Evolutionary conservation across 2,888 invertebrate species (phyloP).

Genomic region (Pandemis heparana): DNA sequence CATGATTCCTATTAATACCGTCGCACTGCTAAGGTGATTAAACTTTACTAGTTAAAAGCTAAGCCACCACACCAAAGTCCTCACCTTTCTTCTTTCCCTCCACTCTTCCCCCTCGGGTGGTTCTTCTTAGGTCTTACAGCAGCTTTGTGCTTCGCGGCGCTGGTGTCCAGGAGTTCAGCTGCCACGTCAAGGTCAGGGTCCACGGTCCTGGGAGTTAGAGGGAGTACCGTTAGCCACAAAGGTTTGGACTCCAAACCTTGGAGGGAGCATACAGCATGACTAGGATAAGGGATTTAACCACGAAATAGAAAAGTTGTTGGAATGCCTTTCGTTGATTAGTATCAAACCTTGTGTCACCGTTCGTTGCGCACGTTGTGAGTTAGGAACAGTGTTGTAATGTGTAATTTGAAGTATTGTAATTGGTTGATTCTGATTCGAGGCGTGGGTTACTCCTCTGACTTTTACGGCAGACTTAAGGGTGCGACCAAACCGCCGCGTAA

Average conservation of each 20-base stretch:
- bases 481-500: no score
- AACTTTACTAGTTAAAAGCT: background rate
- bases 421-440: no score
- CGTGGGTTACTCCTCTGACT: no score
- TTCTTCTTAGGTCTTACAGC: conserved; percentile 90
- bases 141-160: conserved; percentile 91
- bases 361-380: no score
- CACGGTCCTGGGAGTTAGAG: conserved; percentile 79
- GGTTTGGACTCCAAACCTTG: conserved; percentile 8
- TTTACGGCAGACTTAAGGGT: no score
- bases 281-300: background rate
- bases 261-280: background rate
- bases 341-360: no score
- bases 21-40: no score
- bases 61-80: conserved; percentile 47
- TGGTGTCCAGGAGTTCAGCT: conserved; percentile 87
- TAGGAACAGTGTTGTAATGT: no score
- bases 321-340: no score
- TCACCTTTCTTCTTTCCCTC: conserved; percentile 50
- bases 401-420: no score
- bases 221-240: conserved; percentile 43
- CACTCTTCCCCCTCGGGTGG: conserved; percentile 74
- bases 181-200: conserved; percentile 88
- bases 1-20: no score
- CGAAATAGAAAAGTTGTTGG: background rate